phyloP scores from a whole-genome alignment of 2,113 vertebrate species.

The Orientallactaga bullata region DNA sequence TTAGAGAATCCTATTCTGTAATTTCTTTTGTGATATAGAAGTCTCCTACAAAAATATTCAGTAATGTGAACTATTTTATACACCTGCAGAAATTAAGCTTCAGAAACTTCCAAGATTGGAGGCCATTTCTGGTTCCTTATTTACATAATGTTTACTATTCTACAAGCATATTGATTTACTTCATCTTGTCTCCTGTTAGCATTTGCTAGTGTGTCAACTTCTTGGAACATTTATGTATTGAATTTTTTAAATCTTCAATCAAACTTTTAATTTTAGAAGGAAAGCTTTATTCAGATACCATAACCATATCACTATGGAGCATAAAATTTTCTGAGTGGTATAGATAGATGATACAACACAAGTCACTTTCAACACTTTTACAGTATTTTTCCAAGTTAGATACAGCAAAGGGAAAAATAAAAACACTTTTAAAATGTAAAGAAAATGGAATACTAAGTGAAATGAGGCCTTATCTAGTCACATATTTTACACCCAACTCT shows the following conservation, averaged over 20 bases:
- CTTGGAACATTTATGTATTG: conserved; percentile 15
- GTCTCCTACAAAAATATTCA: conserved; percentile 47
- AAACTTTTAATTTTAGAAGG: background rate
- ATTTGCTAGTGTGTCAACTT: background rate
- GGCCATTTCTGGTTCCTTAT: background rate
- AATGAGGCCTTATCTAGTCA: conserved; percentile 3
- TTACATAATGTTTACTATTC: conserved; percentile 27
- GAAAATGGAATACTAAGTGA: background rate
- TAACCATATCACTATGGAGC: conserved; percentile 34
- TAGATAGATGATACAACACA: conserved; percentile 25
- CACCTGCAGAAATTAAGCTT: conserved; percentile 5
- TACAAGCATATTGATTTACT: background rate
- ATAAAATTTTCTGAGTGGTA: conserved; percentile 9
- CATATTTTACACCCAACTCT: background rate
- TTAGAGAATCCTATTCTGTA: too few species aligned
- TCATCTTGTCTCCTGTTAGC: background rate
- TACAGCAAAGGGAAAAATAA: background rate
- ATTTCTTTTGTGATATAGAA: background rate
- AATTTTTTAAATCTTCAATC: conserved; percentile 1
- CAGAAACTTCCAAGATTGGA: background rate
- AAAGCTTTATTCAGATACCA: background rate
- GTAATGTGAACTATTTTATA: background rate
- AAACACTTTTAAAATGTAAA: conserved; percentile 23
- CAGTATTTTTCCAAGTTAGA: background rate
- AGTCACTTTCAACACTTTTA: background rate